phyloP scores from a whole-genome alignment of 2,797 vertebrate genomes.

The Graptemys geographica region DNA sequence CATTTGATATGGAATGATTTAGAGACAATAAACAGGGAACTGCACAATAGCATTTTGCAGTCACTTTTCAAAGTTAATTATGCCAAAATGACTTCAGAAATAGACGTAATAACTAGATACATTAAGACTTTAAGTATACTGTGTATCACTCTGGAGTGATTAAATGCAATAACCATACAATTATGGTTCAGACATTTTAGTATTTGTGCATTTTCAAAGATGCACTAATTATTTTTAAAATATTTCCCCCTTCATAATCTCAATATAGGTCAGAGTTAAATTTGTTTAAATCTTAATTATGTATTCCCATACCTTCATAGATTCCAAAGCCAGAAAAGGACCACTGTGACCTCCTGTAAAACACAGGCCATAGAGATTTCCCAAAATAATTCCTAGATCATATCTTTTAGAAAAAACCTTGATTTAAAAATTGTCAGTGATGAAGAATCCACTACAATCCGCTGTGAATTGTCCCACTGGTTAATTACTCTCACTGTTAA shows the following conservation, averaged over 20 bases:
- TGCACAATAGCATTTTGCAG: neutral
- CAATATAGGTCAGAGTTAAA: neutral
- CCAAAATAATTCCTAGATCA: neutral
- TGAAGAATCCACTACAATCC: neutral
- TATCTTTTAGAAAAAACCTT: neutral
- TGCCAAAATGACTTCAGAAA: neutral
- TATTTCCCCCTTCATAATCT: neutral
- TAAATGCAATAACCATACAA: neutral
- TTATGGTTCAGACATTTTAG: neutral
- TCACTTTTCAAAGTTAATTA: conserved; percentile 8
- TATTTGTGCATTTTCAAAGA: neutral
- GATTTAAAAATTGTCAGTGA: neutral
- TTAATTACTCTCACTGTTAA: neutral
- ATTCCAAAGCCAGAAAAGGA: neutral
- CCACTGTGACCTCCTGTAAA: neutral
- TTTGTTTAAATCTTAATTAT: neutral
- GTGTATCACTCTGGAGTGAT: neutral
- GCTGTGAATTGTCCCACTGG: neutral
- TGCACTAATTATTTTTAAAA: neutral
- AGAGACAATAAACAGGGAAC: neutral
- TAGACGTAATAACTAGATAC: neutral
- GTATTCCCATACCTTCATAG: neutral
- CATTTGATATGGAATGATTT: neutral
- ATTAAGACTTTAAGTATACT: conserved; percentile 1
- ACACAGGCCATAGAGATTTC: neutral